These are phyloP conservation scores for Nymphalis c-album DNA, from an alignment of 2,888 invertebrate genomes.

Conservation along the genomic window DNA sequence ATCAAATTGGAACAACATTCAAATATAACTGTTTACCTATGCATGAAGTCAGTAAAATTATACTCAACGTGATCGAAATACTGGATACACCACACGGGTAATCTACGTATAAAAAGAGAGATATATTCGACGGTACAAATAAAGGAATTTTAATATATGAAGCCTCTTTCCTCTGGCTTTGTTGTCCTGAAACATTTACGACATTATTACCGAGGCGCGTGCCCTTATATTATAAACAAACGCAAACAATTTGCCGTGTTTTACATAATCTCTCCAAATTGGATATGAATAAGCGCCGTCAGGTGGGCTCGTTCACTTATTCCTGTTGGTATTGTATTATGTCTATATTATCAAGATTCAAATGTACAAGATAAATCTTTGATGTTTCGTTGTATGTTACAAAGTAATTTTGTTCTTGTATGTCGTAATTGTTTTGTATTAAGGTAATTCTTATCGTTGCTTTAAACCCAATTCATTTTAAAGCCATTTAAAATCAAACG, in stretches of 20 bases:
- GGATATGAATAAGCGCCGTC: slow-evolving; percentile 44
- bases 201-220: slow-evolving; percentile 61
- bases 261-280: slow-evolving; percentile 70
- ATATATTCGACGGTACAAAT: slow-evolving; percentile 55
- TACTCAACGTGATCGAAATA: slow-evolving; percentile 47
- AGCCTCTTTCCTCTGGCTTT: slow-evolving; percentile 56
- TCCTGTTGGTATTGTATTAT: slow-evolving; percentile 14
- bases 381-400: not conserved
- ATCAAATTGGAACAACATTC: slow-evolving; percentile 35
- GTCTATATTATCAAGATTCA: slow-evolving; percentile 13
- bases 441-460: not conserved
- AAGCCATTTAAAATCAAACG: too few species aligned
- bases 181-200: slow-evolving; percentile 64
- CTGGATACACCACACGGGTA: slow-evolving; percentile 44
- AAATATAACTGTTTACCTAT: slow-evolving; percentile 42
- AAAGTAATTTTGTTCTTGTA: not conserved
- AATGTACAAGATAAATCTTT: not conserved
- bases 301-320: slow-evolving; percentile 32
- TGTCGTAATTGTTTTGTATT: not conserved
- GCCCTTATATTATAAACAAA: slow-evolving; percentile 60
- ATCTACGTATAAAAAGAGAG: slow-evolving; percentile 49
- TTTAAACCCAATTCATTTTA: too few species aligned
- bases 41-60: slow-evolving; percentile 42
- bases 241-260: slow-evolving; percentile 61
- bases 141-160: slow-evolving; percentile 65